phyloP scores from a whole-genome alignment of 2,888 invertebrate species.

The Dascillus cervinus region DNA sequence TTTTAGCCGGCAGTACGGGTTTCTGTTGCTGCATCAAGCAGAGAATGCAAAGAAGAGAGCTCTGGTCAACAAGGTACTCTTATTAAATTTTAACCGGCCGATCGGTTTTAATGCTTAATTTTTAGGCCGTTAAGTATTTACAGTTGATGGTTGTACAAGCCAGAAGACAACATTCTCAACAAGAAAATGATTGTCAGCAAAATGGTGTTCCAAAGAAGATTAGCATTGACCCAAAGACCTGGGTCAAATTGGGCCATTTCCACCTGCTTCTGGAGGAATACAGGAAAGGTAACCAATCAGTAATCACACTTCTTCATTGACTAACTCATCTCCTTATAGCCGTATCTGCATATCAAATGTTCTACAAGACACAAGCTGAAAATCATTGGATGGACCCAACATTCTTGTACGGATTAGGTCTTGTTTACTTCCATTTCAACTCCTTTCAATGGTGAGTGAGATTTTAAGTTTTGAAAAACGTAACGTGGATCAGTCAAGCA shows the following conservation, averaged over 20 bases:
- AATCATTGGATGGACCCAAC: slow-evolving; percentile 80
- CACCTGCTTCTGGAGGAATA: slow-evolving; percentile 89
- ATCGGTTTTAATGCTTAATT: slow-evolving; percentile 16
- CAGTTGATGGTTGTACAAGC: slow-evolving; percentile 80
- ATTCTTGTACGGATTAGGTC: slow-evolving; percentile 89
- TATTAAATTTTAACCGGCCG: slow-evolving; percentile 4
- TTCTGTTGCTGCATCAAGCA: slow-evolving; percentile 69
- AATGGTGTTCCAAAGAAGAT: slow-evolving; percentile 49
- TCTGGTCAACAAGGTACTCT: slow-evolving; percentile 63
- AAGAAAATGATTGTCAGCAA: slow-evolving; percentile 35
- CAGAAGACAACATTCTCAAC: slow-evolving; percentile 44
- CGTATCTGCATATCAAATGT: slow-evolving; percentile 95
- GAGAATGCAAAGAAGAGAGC: slow-evolving; percentile 77
- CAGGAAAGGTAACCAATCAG: slow-evolving; percentile 72
- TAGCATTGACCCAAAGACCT: slow-evolving; percentile 81
- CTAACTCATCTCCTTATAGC: slow-evolving; percentile 54
- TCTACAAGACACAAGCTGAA: slow-evolving; percentile 66
- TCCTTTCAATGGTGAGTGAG: slow-evolving; percentile 88
- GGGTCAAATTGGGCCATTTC: slow-evolving; percentile 92
- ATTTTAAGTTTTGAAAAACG: slow-evolving; percentile 3
- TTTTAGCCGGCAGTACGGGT: slow-evolving; percentile 86
- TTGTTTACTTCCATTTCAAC: slow-evolving; percentile 95
- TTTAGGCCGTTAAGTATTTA: slow-evolving; percentile 72
- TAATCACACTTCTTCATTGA: not conserved
- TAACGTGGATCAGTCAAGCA: too few relatives aligned